Evolutionary conservation across 1,140 invertebrate genomes (phyloP).

Genomic region (Nixonia krombeini): DNA sequence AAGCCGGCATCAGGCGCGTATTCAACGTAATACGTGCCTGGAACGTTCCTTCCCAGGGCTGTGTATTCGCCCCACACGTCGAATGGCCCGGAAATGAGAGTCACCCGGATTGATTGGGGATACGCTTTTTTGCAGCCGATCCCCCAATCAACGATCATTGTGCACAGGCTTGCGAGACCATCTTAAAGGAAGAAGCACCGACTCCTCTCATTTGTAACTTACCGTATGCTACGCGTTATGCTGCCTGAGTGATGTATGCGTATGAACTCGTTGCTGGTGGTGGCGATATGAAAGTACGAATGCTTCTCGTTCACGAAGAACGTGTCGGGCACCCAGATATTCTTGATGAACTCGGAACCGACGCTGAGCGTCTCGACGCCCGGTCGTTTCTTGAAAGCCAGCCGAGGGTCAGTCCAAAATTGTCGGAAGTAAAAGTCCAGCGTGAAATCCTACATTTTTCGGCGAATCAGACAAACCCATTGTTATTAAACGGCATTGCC

Average conservation of each 20-base stretch:
- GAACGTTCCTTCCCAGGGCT: conserved; percentile 2
- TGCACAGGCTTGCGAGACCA: conserved; percentile 12
- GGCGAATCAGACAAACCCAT: no score
- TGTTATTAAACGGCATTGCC: neutral
- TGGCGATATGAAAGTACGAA: conserved; percentile 98
- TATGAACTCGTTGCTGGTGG: conserved; percentile 97
- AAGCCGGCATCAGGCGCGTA: conserved; percentile 21
- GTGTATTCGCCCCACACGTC: conserved; percentile 23
- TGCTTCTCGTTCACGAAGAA: conserved; percentile 99
- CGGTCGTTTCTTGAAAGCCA: conserved; percentile 89
- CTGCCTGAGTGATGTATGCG: conserved; percentile 94
- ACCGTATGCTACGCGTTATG: conserved; percentile 96
- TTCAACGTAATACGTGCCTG: conserved; percentile 20
- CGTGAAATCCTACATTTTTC: conserved; percentile 89
- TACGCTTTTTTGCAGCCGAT: conserved; percentile 19
- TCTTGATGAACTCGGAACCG: conserved; percentile 95
- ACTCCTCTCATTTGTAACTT: no score
- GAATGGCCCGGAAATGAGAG: conserved; percentile 32
- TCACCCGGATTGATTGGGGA: conserved; percentile 19
- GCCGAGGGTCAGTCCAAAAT: conserved; percentile 96
- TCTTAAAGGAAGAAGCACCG: no score
- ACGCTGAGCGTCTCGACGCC: conserved; percentile 91
- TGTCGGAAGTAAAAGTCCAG: conserved; percentile 99
- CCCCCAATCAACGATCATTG: conserved; percentile 25
- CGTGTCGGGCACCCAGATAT: conserved; percentile 98